Conservation (phyloP, 2,113 vertebrate species). For the Rhea pennata region DNA sequence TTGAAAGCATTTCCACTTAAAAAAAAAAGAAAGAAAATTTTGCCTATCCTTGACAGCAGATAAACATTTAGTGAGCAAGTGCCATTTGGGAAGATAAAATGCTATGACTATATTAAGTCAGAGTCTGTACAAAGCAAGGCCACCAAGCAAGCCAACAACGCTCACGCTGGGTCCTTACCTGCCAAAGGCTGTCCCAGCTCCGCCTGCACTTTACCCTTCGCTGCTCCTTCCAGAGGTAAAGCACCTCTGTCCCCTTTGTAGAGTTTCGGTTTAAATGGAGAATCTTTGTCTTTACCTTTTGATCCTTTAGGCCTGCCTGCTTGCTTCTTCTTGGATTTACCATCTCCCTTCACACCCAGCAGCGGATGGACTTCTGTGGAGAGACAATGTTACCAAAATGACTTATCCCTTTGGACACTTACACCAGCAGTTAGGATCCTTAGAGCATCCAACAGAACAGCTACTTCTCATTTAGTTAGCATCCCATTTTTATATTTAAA, state of each 20-base stretch:
- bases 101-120: constrained; percentile 7
- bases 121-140: constrained; percentile 75
- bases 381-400: neutral
- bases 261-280: constrained; percentile 96
- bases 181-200: constrained; percentile 89
- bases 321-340: constrained; percentile 99
- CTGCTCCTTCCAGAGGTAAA: constrained; percentile 91
- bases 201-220: constrained; percentile 92
- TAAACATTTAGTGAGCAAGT: neutral
- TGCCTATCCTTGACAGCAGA: constrained; percentile 52
- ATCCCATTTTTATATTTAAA: neutral
- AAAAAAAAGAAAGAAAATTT: neutral
- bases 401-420: neutral
- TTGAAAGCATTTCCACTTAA: neutral
- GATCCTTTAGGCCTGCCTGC: constrained; percentile 98
- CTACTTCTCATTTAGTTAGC: neutral
- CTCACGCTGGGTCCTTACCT: constrained; percentile 88
- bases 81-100: neutral
- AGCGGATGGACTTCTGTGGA: constrained; percentile 94
- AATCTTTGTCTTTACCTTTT: constrained; percentile 99
- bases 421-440: neutral
- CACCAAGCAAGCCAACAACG: constrained; percentile 76
- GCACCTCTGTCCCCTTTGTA: constrained; percentile 93
- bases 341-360: constrained; percentile 97
- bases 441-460: neutral